Base-by-base conservation (phyloP, 1,140 invertebrate species). In the Thaumatotibia leucotreta region DNA sequence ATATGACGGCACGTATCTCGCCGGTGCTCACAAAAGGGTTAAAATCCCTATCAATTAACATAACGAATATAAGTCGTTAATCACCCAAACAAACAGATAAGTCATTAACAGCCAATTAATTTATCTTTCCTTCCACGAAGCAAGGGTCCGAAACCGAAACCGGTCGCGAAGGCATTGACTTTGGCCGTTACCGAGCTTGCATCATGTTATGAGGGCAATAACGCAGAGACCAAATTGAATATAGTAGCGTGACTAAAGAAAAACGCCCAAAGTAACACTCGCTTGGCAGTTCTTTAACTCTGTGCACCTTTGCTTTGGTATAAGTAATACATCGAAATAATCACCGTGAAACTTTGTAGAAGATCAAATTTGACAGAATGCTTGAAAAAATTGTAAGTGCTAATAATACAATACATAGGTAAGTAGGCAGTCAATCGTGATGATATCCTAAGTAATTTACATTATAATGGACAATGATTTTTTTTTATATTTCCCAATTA, bases 101-200 rank as follows among this genome's bases (percentile, higher is more conserved):
- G 1, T 58, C 23, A 58, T 58, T 58, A 58, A 58, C 23, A 14
- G 24, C 24, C 27, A 58, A 58, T 27, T 27, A 58, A 27, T 58
- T 24, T 58, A 58, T 58, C 3, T 58, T 27, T 27, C 52, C 52
- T 58, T 58, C 52, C 52, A 58, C 9, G 52, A 27, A 58, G 24
- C 52, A 70, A 70, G 67, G 69, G 61, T 65, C 69, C 70, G 61
- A 71, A 82, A 63, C 72, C 67, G 8, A 64, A 83, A 83, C 82
- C 79, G 68, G 84, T 83, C 66, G 9, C 31, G 35, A 64, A 83
- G 82, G 22, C 84, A 83, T 75, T 84, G 84, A 86, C 80, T 76
- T 50, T 78, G 71, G 73, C 73, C 76, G 76, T 80, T 80, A 81
- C 77, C 61, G 66, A 79, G 75, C 64, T 86, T 84, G 79, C 76